These are phyloP conservation scores for Sinonovacula constricta DNA, from an alignment of 1,140 invertebrate species.

Conservation along the genomic window DNA sequence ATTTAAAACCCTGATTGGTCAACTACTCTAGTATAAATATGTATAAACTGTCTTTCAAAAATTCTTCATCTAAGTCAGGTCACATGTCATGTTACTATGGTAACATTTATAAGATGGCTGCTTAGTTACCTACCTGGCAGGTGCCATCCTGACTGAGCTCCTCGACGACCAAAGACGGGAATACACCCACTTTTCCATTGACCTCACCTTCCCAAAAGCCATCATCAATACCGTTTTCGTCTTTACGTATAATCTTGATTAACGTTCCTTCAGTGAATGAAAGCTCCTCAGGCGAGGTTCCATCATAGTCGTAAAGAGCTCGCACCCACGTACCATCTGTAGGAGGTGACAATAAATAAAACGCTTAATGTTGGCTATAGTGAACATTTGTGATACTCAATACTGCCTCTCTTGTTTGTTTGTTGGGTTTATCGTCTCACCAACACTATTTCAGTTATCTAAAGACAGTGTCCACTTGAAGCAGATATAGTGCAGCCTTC, in stretches of 20 bases:
- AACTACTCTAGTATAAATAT: no score
- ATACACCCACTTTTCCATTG: conserved; percentile 82
- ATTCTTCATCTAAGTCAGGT: background rate
- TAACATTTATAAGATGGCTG: no score
- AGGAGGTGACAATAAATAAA: no score
- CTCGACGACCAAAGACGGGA: conserved; percentile 96
- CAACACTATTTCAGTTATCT: no score
- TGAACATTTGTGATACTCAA: no score
- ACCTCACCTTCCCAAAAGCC: conserved; percentile 98
- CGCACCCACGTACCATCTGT: conserved; percentile 69
- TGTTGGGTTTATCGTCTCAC: no score
- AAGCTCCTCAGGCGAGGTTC: conserved; percentile 71
- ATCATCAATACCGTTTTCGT: conserved; percentile 92
- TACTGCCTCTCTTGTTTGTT: no score
- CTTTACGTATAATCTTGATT: conserved; percentile 73
- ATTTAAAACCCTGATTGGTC: no score
- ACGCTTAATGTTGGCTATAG: no score
- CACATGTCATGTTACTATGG: background rate
- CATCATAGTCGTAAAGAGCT: conserved; percentile 74
- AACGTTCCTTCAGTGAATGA: conserved; percentile 72
- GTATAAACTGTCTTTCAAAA: background rate
- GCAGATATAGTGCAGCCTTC: no score
- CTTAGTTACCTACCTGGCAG: conserved; percentile 34
- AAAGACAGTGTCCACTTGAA: no score
- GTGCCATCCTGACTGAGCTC: conserved; percentile 79